Evolutionary conservation across 2,113 vertebrate species (phyloP), one percentile per base, ranked within the genome.

Genomic region (Strix aluco): DNA sequence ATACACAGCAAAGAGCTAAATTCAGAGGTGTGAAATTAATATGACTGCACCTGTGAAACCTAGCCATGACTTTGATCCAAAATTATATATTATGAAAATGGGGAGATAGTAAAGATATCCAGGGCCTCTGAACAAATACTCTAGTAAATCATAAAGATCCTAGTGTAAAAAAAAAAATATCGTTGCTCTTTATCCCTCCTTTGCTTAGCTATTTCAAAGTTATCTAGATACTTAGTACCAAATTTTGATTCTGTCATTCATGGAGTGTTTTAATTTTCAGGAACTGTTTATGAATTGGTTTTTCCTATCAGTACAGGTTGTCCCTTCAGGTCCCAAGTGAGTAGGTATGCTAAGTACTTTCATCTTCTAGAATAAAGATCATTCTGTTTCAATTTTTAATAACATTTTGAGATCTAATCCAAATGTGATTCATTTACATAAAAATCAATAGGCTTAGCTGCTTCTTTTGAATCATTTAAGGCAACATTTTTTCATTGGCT

Each of bases 21-120:
- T 95, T 94, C 91, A 81, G 84, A 95, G 73, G 87, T 96, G 81
- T 92, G 94, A 96, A 94, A 94, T 94, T 95, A 91, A 91, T 89
- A 77, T 75, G 96, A 90, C 73, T 81, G 66, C 73, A 94, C 81
- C 78, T 95, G 62, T 57, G 66, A 94, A 95, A 86, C 70, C 73
- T 49, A 92, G 73, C 51, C 40, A 34, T 81, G 67, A 95, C 84
- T 93, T 89, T 94, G 82, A 87, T 92, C 70, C 44, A 85, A 94
- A 94, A 95, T 86, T 30, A 86, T 79, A 34, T 30, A 51, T 74
- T 81, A 92, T 67, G 69, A 80, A 85, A 77, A 86, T 80, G 34
- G 73, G 70, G 49, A 89, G 73, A 87, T 34, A 82, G 57, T 17
- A 82, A 79, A 91, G 83, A 67, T 42, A 91, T 34, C 13, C 38